Percentiles rank a stretch among this genome's conserved stretches.
phyloP scores from a whole-genome alignment of 2,797 vertebrate species.

The Notoglanidium macrostoma region DNA sequence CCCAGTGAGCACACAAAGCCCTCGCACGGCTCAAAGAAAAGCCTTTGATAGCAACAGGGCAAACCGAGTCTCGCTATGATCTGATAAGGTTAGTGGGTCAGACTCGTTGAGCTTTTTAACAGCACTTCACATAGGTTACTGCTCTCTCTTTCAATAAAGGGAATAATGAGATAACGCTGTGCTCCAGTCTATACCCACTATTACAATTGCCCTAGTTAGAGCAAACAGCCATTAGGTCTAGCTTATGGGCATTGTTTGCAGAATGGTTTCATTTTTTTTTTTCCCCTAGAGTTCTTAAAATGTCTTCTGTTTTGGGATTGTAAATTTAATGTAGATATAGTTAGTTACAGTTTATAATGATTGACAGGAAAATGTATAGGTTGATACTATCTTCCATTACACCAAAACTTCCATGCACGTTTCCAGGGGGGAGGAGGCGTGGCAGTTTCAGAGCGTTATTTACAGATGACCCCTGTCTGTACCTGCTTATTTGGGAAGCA shows the following conservation, averaged over 20 bases:
- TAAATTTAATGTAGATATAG: background rate
- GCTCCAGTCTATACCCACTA: constrained; percentile 12
- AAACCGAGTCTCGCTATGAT: constrained; percentile 2
- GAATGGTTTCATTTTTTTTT: background rate
- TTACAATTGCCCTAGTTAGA: constrained; percentile 23
- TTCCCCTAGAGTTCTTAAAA: background rate
- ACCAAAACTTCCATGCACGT: background rate
- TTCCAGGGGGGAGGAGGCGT: background rate
- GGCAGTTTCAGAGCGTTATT: background rate
- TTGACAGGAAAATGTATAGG: background rate
- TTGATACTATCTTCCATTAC: background rate
- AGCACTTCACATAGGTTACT: constrained; percentile 16
- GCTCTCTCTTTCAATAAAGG: constrained; percentile 34
- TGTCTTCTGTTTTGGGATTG: background rate
- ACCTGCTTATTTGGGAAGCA: background rate
- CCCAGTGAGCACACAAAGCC: constrained; percentile 19
- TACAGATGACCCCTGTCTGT: background rate
- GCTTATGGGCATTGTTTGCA: background rate
- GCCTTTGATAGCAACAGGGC: constrained; percentile 19
- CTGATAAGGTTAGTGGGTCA: constrained; percentile 37
- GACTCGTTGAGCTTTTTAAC: constrained; percentile 25
- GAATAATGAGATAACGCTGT: constrained; percentile 19
- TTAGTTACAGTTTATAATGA: background rate
- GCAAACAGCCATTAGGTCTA: constrained; percentile 24
- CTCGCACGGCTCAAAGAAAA: constrained; percentile 29